phyloP scores from a whole-genome alignment of 1,140 invertebrate genomes.

The Drosophila persimilis region DNA sequence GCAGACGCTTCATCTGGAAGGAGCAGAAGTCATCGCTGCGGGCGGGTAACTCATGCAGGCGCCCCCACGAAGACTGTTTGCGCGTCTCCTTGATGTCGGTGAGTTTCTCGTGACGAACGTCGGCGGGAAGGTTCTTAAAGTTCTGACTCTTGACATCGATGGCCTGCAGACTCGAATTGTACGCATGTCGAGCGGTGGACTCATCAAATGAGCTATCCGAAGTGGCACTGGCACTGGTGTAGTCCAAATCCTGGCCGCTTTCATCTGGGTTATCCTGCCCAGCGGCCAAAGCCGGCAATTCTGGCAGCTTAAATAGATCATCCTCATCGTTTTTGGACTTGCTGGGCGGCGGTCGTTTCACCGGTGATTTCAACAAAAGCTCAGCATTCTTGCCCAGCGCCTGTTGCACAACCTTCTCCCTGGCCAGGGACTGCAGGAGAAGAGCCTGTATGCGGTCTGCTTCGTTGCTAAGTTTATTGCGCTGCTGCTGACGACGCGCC shows the following conservation, averaged over 20 bases:
- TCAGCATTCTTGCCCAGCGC: slow-evolving; percentile 85
- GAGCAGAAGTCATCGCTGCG: slow-evolving; percentile 86
- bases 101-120: slow-evolving; percentile 96
- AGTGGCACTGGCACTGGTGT: slow-evolving; percentile 47
- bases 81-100: slow-evolving; percentile 95
- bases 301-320: slow-evolving; percentile 90
- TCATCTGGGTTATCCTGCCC: slow-evolving; percentile 16
- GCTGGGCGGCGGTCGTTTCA: slow-evolving; percentile 34
- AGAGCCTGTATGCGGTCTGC: slow-evolving; percentile 89
- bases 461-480: slow-evolving; percentile 89
- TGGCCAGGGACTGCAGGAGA: slow-evolving; percentile 85
- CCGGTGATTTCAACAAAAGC: slow-evolving; percentile 81
- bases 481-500: slow-evolving; percentile 90
- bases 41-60: slow-evolving; percentile 91
- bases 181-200: slow-evolving; percentile 82
- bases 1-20: slow-evolving; percentile 95
- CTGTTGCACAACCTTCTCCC: slow-evolving; percentile 86
- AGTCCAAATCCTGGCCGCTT: slow-evolving; percentile 60
- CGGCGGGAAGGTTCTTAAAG: slow-evolving; percentile 92
- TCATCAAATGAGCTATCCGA: slow-evolving; percentile 77
- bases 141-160: slow-evolving; percentile 91
- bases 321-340: slow-evolving; percentile 82
- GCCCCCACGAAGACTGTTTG: slow-evolving; percentile 94
- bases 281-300: slow-evolving; percentile 82
- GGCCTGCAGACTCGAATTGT: slow-evolving; percentile 87